Evolutionary conservation across 2,797 vertebrate genomes (phyloP), one percentile per base, ranked within the genome.

Genomic region (Phoeniculus purpureus): DNA sequence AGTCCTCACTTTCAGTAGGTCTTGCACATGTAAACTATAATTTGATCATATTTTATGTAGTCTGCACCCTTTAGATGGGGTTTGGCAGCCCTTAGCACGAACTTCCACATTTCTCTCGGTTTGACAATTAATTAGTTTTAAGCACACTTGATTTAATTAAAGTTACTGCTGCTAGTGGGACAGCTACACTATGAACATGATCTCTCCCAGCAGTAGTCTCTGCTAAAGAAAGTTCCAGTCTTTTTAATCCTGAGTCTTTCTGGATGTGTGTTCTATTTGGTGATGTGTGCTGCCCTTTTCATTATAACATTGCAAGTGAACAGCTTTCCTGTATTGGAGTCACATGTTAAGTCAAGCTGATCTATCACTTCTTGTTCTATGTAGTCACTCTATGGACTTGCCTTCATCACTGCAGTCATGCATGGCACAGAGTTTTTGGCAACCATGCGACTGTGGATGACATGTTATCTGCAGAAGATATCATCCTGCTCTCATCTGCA

Each of bases 91-190:
- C 17, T 90, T 52, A 68, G 32, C 31, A 78, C 0, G 1, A 58
- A 61, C 20, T 74, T 94, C 56, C 43, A 80, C 25, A 18, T 90
- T 94, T 68, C 73, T 71, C 43, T 81, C 51, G 19, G 59, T 92
- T 65, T 83, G 51, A 62, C 23, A 74, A 87, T 93, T 80, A 87
- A 89, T 89, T 95, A 74, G 10, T 45, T 88, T 93, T 89, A 92
- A 82, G 26, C 3, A 65, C 6, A 12, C 17, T 84, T 92, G 51
- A 74, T 86, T 88, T 85, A 90, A 94, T 94, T 90, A 61, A 81
- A 77, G 27, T 55, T 76, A 67, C 67, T 90, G 32, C 51, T 82
- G 47, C 51, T 70, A 76, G 31, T 64, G 48, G 16, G 40, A 27
- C 64, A 51, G 50, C 26, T 83, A 8, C n/a, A 32, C 70, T 76